Conservation (phyloP, 2,888 invertebrate species). For the Acrobasis consociella region DNA sequence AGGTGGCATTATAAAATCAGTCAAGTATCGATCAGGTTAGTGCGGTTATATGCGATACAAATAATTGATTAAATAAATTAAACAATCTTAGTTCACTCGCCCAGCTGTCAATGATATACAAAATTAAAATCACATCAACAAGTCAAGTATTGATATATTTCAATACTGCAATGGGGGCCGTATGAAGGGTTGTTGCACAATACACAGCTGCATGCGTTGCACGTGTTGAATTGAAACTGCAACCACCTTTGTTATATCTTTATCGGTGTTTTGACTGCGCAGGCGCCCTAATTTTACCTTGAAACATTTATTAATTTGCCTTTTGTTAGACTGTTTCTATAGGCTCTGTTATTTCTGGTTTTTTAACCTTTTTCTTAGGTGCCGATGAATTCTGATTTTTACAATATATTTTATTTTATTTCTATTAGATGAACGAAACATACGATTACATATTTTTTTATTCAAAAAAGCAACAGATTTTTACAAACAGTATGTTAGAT, state of each 20-base stretch:
- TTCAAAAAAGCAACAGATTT: too few relatives aligned
- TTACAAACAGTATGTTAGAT: too few relatives aligned
- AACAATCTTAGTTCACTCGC: neutral
- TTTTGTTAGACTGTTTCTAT: neutral
- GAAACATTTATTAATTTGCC: neutral
- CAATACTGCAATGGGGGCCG: slow-evolving; percentile 12
- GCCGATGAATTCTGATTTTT: too few relatives aligned
- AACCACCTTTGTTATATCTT: slow-evolving; percentile 13
- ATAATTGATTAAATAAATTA: too few relatives aligned
- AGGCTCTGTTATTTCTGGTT: neutral
- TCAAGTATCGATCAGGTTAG: too few relatives aligned
- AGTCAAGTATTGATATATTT: slow-evolving; percentile 20
- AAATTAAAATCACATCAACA: slow-evolving; percentile 11
- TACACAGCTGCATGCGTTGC: slow-evolving; percentile 30
- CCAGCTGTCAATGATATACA: neutral
- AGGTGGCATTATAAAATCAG: too few relatives aligned
- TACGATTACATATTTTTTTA: too few relatives aligned
- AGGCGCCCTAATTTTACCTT: neutral
- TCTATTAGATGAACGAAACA: too few relatives aligned
- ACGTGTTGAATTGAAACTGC: slow-evolving; percentile 13
- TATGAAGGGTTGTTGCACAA: slow-evolving; percentile 26
- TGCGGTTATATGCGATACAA: too few relatives aligned
- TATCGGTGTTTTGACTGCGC: slow-evolving; percentile 13
- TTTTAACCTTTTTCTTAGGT: too few relatives aligned
- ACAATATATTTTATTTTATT: too few relatives aligned